Conservation (phyloP, 2,797 vertebrate genomes). For the Myotis planiceps region DNA sequence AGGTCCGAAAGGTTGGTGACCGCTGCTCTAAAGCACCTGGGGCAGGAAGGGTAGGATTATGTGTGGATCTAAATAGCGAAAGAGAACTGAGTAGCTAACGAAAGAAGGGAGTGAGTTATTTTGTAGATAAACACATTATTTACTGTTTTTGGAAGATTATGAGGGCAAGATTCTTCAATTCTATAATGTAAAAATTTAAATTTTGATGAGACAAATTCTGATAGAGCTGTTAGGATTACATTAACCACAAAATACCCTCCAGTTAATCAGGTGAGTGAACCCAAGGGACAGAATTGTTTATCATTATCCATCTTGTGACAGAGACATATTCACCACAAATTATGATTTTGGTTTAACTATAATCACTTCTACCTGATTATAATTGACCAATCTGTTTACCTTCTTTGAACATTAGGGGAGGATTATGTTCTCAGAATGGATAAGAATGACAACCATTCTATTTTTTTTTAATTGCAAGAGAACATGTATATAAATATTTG, state of each 20-base stretch:
- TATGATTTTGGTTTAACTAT: slow-evolving; percentile 42
- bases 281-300: slow-evolving; percentile 8
- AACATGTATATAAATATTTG: slow-evolving; percentile 42
- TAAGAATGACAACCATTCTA: background rate
- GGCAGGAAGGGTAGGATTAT: background rate
- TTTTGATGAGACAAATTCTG: slow-evolving; percentile 17
- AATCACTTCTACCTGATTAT: slow-evolving; percentile 27
- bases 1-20: too few species aligned
- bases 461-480: background rate
- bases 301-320: background rate
- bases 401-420: slow-evolving; percentile 40
- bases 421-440: background rate
- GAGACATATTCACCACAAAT: background rate
- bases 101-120: slow-evolving; percentile 24
- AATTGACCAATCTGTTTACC: slow-evolving; percentile 31
- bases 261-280: slow-evolving; percentile 10
- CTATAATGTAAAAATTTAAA: slow-evolving; percentile 8
- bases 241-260: background rate
- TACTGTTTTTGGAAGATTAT: background rate
- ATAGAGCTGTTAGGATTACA: background rate
- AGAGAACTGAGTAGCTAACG: background rate
- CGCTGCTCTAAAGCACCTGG: background rate
- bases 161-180: slow-evolving; percentile 31
- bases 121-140: background rate
- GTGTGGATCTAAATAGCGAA: background rate